Evolutionary conservation across 1,140 invertebrate genomes (phyloP), one percentile per base, ranked within the genome.

Genomic region (Aleiodes sp.): DNA sequence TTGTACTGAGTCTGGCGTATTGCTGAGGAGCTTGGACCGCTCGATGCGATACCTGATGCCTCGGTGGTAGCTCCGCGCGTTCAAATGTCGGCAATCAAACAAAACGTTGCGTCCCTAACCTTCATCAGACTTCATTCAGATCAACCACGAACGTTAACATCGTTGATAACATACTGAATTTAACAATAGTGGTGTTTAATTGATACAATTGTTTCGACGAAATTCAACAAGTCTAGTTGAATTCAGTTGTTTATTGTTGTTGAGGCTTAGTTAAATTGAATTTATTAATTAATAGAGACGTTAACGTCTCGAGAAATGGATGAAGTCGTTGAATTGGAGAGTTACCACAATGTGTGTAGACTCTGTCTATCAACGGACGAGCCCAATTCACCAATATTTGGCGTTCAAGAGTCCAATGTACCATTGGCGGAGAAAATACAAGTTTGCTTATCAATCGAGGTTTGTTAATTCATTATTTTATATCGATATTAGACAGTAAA

Each of bases 391-490:
- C 82, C 84, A 59, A 85, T 87, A 60, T 85, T 87, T 43, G 78
- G 72, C 29, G 60, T 72, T 21, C 73, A 81, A 24, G 84, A 88
- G 75, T 82, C 87, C 75, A 77, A 83, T 73, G 78, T 86, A 71
- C 71, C 84, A 10, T 82, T 91, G 65, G 87, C 85, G 41, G 85
- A 81, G 33, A 90, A 90, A 84, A 91, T 91, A 72, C 85, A 87
- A 76, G 86, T 86, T 74, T 90, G 88, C 74, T 84, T 90, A 71
- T 88, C 88, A 60, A 87, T 91, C 66, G 84, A 90, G 88, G 90
- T 90, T 82, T 62, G 87, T 86, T 82, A 26, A 33, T 62, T 67
- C 7, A 37, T 60, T 10, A 16, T 71, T 63, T 21, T 16, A n/a
- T n/a, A n/a, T n/a, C n/a, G n/a, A n/a, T n/a, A n/a, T n/a, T n/a